phyloP scores from a whole-genome alignment of 35 echinoderm and acorn worm genomes.

The Diadema setosum region DNA sequence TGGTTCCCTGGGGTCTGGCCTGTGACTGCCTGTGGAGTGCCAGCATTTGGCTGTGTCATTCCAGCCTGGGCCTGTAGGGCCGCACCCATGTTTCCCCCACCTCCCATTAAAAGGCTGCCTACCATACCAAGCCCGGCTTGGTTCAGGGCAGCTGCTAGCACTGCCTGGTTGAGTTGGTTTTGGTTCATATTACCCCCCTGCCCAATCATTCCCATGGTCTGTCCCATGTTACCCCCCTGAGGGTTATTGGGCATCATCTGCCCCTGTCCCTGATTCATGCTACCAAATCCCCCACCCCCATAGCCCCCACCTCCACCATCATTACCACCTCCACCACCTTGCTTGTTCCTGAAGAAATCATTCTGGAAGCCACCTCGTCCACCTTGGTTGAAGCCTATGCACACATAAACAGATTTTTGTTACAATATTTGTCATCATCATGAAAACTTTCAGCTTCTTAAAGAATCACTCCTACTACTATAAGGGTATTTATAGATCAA shows the following conservation, averaged over 20 bases:
- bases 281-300: neutral
- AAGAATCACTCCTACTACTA: neutral
- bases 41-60: neutral
- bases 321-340: neutral
- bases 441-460: neutral
- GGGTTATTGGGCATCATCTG: neutral
- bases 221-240: neutral
- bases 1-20: neutral
- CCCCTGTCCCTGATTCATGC: neutral
- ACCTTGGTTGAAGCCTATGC: neutral
- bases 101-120: neutral
- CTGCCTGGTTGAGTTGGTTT: constrained; percentile 1
- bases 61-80: neutral
- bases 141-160: neutral
- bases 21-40: neutral
- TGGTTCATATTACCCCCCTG: neutral
- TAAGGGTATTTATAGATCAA: neutral
- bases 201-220: neutral
- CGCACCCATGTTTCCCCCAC: neutral
- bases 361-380: neutral
- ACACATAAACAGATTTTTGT: neutral
- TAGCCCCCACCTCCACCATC: neutral
- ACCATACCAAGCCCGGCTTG: constrained; percentile 1
- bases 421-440: neutral
- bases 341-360: neutral